Conservation (phyloP, 2,113 vertebrate genomes). For the Otocyon megalotis region DNA sequence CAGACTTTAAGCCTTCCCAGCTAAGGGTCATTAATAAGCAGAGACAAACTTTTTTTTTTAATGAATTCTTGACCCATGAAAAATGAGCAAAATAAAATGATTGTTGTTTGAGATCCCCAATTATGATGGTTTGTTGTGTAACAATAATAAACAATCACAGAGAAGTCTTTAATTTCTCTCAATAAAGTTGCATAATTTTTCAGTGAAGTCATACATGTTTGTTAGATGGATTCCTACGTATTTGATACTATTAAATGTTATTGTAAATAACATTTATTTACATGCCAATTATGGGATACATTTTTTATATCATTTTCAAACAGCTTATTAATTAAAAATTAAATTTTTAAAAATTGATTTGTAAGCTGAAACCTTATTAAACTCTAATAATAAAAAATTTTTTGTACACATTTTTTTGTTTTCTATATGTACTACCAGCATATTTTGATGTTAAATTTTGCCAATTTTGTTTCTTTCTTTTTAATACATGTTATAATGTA, state of each 20-base stretch:
- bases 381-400: neutral
- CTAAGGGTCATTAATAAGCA: neutral
- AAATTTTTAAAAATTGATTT: conserved; percentile 32
- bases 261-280: neutral
- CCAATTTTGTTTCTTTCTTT: neutral
- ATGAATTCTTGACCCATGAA: neutral
- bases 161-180: neutral
- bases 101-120: neutral
- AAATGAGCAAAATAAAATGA: neutral
- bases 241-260: neutral
- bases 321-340: neutral
- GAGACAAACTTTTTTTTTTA: neutral
- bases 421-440: neutral
- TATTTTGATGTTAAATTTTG: neutral
- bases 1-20: neutral
- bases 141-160: neutral
- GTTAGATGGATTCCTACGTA: neutral
- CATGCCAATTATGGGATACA: neutral
- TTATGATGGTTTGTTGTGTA: neutral
- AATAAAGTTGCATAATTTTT: neutral
- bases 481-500: neutral
- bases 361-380: neutral
- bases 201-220: neutral
- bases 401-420: neutral
- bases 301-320: conserved; percentile 23